phyloP scores from a whole-genome alignment of 1,140 invertebrate species.

The Calephelis virginiensis region DNA sequence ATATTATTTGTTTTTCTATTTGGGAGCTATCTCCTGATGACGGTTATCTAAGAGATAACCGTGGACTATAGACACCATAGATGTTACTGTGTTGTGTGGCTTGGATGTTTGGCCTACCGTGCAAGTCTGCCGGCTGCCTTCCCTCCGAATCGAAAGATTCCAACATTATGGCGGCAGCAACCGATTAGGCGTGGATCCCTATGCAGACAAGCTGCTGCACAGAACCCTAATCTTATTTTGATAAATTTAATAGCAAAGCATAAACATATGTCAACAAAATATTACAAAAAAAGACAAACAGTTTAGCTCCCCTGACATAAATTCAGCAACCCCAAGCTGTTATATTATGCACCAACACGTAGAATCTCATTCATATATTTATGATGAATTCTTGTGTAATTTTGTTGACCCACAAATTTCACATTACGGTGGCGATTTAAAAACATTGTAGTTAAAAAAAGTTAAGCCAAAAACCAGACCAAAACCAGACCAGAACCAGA shows the following conservation, averaged over 20 bases:
- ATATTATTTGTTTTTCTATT: too few species aligned
- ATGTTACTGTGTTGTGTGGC: too few species aligned
- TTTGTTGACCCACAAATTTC: slow-evolving; percentile 3
- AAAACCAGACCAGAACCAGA: too few species aligned
- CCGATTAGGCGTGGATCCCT: too few species aligned
- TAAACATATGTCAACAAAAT: slow-evolving; percentile 12
- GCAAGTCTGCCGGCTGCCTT: too few species aligned
- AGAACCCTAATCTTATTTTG: neutral
- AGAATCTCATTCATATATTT: slow-evolving; percentile 15
- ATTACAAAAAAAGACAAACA: slow-evolving; percentile 24
- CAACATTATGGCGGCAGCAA: too few species aligned
- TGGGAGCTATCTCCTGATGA: too few species aligned
- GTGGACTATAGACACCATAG: too few species aligned
- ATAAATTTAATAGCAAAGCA: slow-evolving; percentile 3
- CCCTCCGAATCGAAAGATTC: too few species aligned
- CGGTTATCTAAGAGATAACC: too few species aligned
- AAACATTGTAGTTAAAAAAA: too few species aligned
- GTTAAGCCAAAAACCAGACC: neutral
- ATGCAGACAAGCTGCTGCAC: neutral
- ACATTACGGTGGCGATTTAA: neutral
- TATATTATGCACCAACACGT: slow-evolving; percentile 56
- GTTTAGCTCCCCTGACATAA: slow-evolving; percentile 39
- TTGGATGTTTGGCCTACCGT: too few species aligned
- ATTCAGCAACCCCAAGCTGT: slow-evolving; percentile 43
- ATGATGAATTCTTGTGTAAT: slow-evolving; percentile 8